Base-by-base conservation (phyloP, 2,113 vertebrate species). In the Ondatra zibethicus region DNA sequence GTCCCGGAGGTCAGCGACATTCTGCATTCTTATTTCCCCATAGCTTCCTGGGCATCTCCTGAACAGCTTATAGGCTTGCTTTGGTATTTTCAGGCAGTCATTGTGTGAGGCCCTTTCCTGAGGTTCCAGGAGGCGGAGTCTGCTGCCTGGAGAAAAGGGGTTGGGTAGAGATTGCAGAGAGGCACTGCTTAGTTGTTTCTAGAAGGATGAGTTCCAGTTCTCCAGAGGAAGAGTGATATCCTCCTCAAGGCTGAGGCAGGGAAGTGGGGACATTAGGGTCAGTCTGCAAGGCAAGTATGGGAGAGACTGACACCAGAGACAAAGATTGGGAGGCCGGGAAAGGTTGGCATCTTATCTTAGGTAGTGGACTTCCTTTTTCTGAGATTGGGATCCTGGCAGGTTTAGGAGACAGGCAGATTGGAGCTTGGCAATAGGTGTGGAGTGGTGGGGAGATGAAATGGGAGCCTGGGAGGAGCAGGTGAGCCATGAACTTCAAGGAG, bases 401-500 rank as follows among this genome's bases (percentile, higher is more conserved):
- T 61, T 45, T 85, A 63, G 39, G 58, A 85, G 81, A 42, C 55
- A 27, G 80, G 13, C 7, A 45, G 58, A 63, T 65, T 85, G 27
- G 58, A 63, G 7, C 14, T n/a, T 45, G 81, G 39, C 27, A 65
- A 42, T 39, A 65, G 58, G n/a, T 84, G 52, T 42, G 55, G 7
- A 4, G 25, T 31, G 14, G 27, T 17, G 8, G 8, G 39, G 27
- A 31, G 39, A 25, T 84, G 25, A 25, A n/a, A 4, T 4, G 13
- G 6, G 81, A 65, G 58, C 55, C 50, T 89, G 19, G 21, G 12
- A 17, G 25, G 42, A 10, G 17, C 11, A n/a, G 82, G 7, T 9
- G 8, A 21, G 89, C 0, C 16, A 3, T 10, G 23, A 8, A 4
- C 4, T 1, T 4, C 31, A 7, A 55, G 31, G 27, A 31, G 6